phyloP scores from a whole-genome alignment of 1,140 invertebrate genomes.

The Lethrus apterus region DNA sequence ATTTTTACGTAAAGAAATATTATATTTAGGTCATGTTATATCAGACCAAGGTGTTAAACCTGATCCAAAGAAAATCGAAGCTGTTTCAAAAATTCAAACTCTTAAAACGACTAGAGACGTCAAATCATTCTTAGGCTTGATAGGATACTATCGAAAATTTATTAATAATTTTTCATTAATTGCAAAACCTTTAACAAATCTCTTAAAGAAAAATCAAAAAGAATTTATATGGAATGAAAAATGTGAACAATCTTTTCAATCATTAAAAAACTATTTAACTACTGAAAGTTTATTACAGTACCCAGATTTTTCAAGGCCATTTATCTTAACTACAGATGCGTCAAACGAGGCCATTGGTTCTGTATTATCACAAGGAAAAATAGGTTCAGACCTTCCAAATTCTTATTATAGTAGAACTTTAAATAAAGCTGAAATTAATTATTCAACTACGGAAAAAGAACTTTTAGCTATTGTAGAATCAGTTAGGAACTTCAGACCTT shows the following conservation, averaged over 20 bases:
- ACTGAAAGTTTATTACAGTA: conserved; percentile 29
- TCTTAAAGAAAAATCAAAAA: too few relatives aligned
- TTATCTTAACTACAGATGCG: conserved; percentile 36
- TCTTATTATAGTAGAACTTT: neutral
- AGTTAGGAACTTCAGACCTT: conserved; percentile 39
- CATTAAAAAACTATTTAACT: conserved; percentile 3
- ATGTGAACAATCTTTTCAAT: conserved; percentile 3
- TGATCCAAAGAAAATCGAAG: conserved; percentile 25
- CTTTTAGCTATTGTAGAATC: conserved; percentile 18
- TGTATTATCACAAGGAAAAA: conserved; percentile 32
- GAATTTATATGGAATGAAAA: neutral
- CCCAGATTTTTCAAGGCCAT: conserved; percentile 33
- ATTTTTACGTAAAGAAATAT: too few relatives aligned
- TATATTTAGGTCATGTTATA: too few relatives aligned
- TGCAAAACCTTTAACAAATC: conserved; percentile 23
- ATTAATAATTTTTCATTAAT: conserved; percentile 28
- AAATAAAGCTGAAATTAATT: neutral
- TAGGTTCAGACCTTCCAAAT: conserved; percentile 14
- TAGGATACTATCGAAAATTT: conserved; percentile 31
- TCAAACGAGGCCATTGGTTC: conserved; percentile 33
- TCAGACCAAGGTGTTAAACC: conserved; percentile 26
- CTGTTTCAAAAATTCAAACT: conserved; percentile 23
- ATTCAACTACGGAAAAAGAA: neutral
- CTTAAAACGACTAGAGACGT: conserved; percentile 25
- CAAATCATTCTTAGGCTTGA: conserved; percentile 27